Evolutionary conservation across 1,140 invertebrate species (phyloP), one percentile per base, ranked within the genome.

Genomic region (Bombus vancouverensis): DNA sequence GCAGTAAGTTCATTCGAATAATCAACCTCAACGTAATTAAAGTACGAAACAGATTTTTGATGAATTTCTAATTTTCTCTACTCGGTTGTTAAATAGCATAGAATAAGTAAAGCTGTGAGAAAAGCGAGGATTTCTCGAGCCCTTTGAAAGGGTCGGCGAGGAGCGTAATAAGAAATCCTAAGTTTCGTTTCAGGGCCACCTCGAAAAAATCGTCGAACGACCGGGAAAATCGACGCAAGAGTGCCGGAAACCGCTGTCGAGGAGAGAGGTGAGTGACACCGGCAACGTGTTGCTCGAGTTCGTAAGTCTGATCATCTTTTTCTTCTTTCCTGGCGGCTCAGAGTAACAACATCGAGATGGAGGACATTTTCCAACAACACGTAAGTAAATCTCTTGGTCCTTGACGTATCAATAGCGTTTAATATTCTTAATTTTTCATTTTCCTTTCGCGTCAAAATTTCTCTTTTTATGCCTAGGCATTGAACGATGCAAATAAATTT

Each of bases 171-270:
- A 73, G 59, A 83, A 57, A 82, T 76, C 25, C 71, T 3, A 71
- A 83, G 71, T 83, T 72, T 88, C 57, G 22, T 91, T 96, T 62
- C 95, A 98, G 97, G 98, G 97, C 92, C 97, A 98, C 94, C 95
- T 98, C 87, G 97, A 98, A 92, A 97, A 97, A 91, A 98, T 98
- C 91, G 96, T 98, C 28, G 97, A 98, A 94, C 95, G 97, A 86
- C 97, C 97, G 2, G 97, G 96, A 80, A 96, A 95, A 87, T 93
- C 94, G 72, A 91, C 95, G 53, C 95, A 96, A 81, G 96, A 96
- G 74, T 92, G 92, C 75, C 95, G 96, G 73, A 96, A 96, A 78
- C 97, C 97, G 28, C 92, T 98, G 79, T 97, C 96, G 2, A 96
- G 97, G 85, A 96, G 97, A 91, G 96, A 96, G 94, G 96, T 96